Conservation (phyloP, 2,113 vertebrate genomes). For the Phocoena sinus region DNA sequence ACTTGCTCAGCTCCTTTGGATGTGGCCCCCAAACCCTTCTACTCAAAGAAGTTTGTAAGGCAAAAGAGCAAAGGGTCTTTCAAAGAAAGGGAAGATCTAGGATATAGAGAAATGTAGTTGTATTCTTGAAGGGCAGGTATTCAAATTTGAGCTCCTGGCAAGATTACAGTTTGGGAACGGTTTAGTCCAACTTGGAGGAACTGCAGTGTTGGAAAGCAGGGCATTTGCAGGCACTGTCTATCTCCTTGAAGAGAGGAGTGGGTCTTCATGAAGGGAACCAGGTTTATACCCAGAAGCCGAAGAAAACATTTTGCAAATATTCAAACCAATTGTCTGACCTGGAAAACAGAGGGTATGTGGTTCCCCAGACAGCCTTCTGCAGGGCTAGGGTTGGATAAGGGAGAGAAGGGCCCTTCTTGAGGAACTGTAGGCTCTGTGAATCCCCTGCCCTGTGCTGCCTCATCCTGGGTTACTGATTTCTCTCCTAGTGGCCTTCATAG, state of each 20-base stretch:
- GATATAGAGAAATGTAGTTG: neutral
- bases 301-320: slow-evolving; percentile 7
- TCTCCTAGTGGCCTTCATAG: neutral
- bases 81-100: neutral
- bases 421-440: neutral
- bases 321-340: neutral
- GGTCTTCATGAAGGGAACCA: neutral
- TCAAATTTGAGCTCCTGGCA: neutral
- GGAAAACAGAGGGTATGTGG: neutral
- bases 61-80: neutral
- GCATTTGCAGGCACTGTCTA: neutral
- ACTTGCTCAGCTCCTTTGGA: neutral
- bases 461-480: neutral
- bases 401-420: neutral
- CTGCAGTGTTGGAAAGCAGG: neutral
- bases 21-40: neutral
- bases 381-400: neutral
- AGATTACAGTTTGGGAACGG: neutral
- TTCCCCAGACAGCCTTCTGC: neutral
- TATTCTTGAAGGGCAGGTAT: neutral
- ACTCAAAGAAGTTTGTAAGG: neutral
- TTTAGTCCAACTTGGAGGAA: neutral
- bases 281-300: neutral
- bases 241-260: neutral
- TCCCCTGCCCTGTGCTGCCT: neutral